Evolutionary conservation across 30 jellyfish, hydroid and myxozoan species (phyloP).

Genomic region (Pelagia noctiluca): DNA sequence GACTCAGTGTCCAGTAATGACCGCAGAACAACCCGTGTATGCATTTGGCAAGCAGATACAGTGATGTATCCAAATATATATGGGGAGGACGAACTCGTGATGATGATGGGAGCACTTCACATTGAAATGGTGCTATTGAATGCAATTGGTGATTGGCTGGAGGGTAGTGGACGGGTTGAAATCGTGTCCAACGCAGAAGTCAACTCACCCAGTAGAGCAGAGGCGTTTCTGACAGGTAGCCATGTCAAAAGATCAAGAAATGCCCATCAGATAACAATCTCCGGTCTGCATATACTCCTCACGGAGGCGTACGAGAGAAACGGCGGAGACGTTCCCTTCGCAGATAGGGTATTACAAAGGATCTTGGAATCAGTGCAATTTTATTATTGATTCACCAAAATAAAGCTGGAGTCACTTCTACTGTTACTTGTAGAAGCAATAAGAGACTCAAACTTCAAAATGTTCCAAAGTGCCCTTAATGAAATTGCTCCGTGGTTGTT

Average conservation of each 20-base stretch:
- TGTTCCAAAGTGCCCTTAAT: constrained; percentile 2
- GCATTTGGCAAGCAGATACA: background rate
- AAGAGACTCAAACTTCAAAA: background rate
- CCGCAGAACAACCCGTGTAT: constrained; percentile 18
- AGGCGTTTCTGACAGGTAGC: constrained; percentile 3
- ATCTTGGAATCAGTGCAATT: background rate
- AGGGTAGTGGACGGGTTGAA: constrained; percentile 16
- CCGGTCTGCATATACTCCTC: constrained; percentile 16
- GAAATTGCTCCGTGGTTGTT: constrained; percentile 31
- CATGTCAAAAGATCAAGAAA: constrained; percentile 13
- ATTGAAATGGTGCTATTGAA: background rate
- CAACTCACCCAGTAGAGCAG: constrained; percentile 21
- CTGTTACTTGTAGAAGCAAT: too few relatives aligned
- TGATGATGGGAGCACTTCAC: constrained; percentile 37
- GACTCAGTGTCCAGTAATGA: background rate
- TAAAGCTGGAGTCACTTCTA: constrained; percentile 5
- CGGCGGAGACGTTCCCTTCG: background rate
- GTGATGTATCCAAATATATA: too few relatives aligned
- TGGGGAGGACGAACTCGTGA: constrained; percentile 13
- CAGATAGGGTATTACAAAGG: background rate
- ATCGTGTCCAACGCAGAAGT: constrained; percentile 2
- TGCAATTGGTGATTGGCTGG: constrained; percentile 1
- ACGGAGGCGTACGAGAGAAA: background rate
- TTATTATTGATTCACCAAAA: background rate
- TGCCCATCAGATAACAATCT: constrained; percentile 18